Base-by-base conservation (phyloP, 2,797 vertebrate species). In the Podargus strigoides region DNA sequence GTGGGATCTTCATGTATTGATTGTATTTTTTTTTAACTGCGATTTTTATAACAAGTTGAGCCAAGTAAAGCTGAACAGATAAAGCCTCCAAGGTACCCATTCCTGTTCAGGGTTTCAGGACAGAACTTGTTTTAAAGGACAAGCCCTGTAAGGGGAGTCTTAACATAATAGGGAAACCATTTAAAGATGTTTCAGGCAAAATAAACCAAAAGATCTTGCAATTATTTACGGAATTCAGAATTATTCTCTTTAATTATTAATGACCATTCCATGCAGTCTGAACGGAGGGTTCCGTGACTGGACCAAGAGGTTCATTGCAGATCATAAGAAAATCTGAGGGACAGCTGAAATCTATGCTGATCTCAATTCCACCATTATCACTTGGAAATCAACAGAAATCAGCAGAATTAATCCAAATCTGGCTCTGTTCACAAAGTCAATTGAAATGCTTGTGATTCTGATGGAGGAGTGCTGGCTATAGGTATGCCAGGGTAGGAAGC, bases 121-220 rank as follows among this genome's bases (percentile, higher is more conserved):
- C 36, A 83, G 83, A 96, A 97, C 96, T 97, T 98, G 97, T 94
- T 95, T 93, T 62, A 94, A 96, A 95, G 63, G 80, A 93, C 67
- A 96, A 96, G 56, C 64, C 80, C 62, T 94, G 30, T 55, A 96
- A 95, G 94, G 70, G 47, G 94, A 96, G 39, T 82, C 52, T 96
- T 92, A 92, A 63, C 50, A 91, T 81, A 95, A 72, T 66, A 27
- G 78, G 41, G 58, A 16, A 89, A 75, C 85, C 83, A 94, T 66
- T 90, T 56, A 84, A 85, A 96, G 75, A 80, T 89, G 75, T 94
- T 95, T 94, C 73, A 77, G 79, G 59, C 76, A 89, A 96, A 78
- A 80, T 87, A 62, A 94, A 74, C 64, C 36, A 49, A 91, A 94
- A 91, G 58, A 30, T 69, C 47, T 63, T 90, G 32, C 34, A 56